Conservation (phyloP, 2,113 vertebrate species). For the Speoplatyrhinus poulsoni region DNA sequence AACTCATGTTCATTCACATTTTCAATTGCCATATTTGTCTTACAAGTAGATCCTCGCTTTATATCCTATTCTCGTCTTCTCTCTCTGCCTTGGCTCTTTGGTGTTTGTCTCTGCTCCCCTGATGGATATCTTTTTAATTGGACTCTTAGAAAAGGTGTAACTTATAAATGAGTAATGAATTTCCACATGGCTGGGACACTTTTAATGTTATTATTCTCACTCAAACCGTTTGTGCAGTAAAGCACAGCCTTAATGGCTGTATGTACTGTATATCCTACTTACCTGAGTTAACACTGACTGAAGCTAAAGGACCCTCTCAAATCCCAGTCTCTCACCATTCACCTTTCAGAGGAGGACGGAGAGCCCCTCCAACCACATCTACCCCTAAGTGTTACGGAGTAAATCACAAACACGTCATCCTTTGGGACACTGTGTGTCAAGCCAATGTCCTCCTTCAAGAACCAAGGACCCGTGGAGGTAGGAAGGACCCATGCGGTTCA, state of each 20-base stretch:
- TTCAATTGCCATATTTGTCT: constrained; percentile 9
- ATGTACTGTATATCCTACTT: constrained; percentile 2
- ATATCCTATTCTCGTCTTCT: background rate
- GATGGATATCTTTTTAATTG: constrained; percentile 11
- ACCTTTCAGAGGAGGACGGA: constrained; percentile 68
- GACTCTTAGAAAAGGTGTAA: constrained; percentile 6
- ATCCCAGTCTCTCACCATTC: constrained; percentile 38
- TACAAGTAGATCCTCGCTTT: constrained; percentile 11
- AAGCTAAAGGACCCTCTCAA: constrained; percentile 35
- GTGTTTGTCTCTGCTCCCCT: background rate
- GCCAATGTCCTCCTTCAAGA: constrained; percentile 60
- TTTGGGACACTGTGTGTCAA: constrained; percentile 46
- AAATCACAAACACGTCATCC: constrained; percentile 74
- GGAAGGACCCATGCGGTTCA: constrained; percentile 50
- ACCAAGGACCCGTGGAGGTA: constrained; percentile 49
- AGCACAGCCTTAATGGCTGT: constrained; percentile 14
- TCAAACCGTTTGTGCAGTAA: constrained; percentile 11
- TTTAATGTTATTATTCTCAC: constrained; percentile 15
- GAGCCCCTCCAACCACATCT: constrained; percentile 61
- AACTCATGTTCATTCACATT: constrained; percentile 27
- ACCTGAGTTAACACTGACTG: constrained; percentile 7
- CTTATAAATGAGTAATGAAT: constrained; percentile 20
- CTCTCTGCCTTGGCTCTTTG: background rate
- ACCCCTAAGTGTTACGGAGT: constrained; percentile 58
- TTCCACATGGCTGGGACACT: constrained; percentile 18